Conservation (phyloP, 2,888 invertebrate genomes). For the Selenia dentaria region DNA sequence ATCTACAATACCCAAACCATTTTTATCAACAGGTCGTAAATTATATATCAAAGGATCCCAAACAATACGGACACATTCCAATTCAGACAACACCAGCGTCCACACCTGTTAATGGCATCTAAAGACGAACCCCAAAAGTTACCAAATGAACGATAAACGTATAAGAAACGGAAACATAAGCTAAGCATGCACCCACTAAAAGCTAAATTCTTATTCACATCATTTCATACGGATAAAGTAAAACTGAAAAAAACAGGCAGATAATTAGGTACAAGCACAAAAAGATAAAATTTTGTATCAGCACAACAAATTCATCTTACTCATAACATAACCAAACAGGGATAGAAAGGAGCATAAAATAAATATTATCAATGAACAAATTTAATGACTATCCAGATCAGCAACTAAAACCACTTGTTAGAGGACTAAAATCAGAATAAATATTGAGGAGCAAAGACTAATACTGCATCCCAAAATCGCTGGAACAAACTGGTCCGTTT, state of each 20-base stretch:
- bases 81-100: neutral
- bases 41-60: neutral
- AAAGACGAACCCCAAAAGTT: neutral
- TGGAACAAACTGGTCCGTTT: constrained; percentile 22
- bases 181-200: constrained; percentile 19
- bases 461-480: constrained; percentile 24
- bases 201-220: neutral
- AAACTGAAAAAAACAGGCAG: constrained; percentile 2
- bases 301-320: no score
- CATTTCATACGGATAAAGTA: neutral
- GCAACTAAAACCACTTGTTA: constrained; percentile 19
- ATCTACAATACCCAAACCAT: constrained; percentile 47
- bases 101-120: neutral
- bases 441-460: constrained; percentile 1
- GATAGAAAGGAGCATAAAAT: constrained; percentile 5
- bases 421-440: neutral
- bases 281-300: no score
- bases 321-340: no score
- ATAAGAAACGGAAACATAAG: neutral
- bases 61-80: neutral
- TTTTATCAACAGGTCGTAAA: neutral
- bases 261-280: constrained; percentile 6
- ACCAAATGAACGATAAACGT: neutral
- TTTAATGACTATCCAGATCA: constrained; percentile 1
- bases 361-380: neutral